A percentile compares a stretch with the other conserved stretches of the same genome.
These are phyloP conservation scores for Theristicus caerulescens DNA, from an alignment of 2,113 vertebrate species.

Conservation along the genomic window DNA sequence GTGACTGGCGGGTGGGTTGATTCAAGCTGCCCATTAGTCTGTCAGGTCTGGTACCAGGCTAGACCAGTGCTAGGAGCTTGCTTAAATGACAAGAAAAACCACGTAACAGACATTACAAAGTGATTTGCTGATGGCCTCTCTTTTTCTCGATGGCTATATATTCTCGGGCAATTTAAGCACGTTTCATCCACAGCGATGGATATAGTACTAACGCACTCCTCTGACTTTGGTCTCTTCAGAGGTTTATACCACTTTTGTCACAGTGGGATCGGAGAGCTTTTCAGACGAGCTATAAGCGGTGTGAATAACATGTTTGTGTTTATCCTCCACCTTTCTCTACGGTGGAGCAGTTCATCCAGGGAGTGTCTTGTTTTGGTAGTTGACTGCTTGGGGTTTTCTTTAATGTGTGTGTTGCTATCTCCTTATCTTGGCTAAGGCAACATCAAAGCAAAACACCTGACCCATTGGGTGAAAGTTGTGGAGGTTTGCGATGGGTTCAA, in stretches of 20 bases:
- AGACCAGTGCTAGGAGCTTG: not conserved
- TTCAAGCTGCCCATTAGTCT: not conserved
- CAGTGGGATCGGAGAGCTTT: not conserved
- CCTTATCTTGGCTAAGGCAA: not conserved
- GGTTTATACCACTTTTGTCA: not conserved
- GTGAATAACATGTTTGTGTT: not conserved
- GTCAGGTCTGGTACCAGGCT: not conserved
- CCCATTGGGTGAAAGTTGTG: not conserved
- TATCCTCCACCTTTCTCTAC: not conserved
- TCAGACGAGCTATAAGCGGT: accelerated
- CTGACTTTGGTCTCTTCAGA: accelerated
- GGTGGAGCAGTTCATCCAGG: not conserved
- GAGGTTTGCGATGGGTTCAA: not conserved
- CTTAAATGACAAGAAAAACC: not conserved
- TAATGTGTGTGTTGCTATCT: not conserved
- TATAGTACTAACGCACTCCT: not conserved
- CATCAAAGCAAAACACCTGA: not conserved
- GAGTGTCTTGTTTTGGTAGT: not conserved
- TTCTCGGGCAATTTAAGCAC: not conserved
- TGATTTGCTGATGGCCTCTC: not conserved
- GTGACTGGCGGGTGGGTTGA: accelerated
- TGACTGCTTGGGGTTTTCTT: not conserved
- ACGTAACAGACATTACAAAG: not conserved
- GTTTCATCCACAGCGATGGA: not conserved
- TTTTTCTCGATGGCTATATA: accelerated